Percentiles rank a stretch among this genome's conserved stretches.
Evolutionary conservation across 2,113 vertebrate species (phyloP).

Genomic region (Nibea albiflora): DNA sequence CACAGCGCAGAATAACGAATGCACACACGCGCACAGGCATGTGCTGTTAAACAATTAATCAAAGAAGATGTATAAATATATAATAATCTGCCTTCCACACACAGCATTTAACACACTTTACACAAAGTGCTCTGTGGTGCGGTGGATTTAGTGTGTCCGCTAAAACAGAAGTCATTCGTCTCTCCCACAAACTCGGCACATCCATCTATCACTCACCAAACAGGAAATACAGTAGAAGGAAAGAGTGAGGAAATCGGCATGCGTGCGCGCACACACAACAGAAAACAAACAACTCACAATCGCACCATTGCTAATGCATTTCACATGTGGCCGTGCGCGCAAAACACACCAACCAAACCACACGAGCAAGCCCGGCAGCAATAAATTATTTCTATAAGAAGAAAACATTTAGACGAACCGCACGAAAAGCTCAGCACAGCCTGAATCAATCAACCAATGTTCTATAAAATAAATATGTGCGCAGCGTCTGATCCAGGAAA

Average conservation of each 20-base stretch:
- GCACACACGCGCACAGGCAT: not conserved
- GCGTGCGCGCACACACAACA: conserved; percentile 20
- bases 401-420: conserved; percentile 27
- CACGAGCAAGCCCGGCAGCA: conserved; percentile 20
- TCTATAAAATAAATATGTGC: not conserved
- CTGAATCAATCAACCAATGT: not conserved
- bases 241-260: conserved; percentile 3
- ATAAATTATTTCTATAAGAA: conserved; percentile 29
- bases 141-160: not conserved
- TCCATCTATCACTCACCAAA: conserved; percentile 52
- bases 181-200: conserved; percentile 25
- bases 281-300: conserved; percentile 40
- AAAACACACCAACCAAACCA: conserved; percentile 25
- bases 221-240: conserved; percentile 45
- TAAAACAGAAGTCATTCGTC: conserved; percentile 41
- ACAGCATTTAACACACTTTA: not conserved
- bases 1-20: not conserved
- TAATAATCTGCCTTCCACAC: not conserved
- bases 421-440: conserved; percentile 2
- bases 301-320: conserved; percentile 36
- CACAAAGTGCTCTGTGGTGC: conserved; percentile 20
- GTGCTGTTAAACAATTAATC: not conserved
- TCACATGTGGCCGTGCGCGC: conserved; percentile 39
- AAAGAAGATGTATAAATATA: not conserved
- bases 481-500: conserved; percentile 24